These are phyloP conservation scores for Anarhynchus alexandrinus DNA, from an alignment of 2,113 vertebrate species.

Conservation along the genomic window DNA sequence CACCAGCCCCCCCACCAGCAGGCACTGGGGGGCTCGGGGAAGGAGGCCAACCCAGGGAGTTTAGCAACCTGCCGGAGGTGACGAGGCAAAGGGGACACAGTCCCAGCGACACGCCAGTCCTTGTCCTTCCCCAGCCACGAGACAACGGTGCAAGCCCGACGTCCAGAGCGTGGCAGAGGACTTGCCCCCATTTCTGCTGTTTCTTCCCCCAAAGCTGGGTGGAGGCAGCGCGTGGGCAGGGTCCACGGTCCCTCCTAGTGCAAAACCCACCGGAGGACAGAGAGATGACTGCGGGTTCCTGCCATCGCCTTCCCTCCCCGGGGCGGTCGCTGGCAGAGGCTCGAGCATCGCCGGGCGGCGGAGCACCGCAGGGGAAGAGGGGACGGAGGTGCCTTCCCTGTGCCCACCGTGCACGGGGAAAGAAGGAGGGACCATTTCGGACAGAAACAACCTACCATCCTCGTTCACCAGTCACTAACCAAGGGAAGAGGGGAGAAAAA, in stretches of 20 bases:
- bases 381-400: neutral
- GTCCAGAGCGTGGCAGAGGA: neutral
- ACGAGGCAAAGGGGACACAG: neutral
- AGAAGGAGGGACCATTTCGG: slow-evolving; percentile 31
- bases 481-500: slow-evolving; percentile 1
- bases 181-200: neutral
- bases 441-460: slow-evolving; percentile 67
- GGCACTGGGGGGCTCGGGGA: neutral
- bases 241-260: slow-evolving; percentile 33
- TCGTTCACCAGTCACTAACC: slow-evolving; percentile 64
- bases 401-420: neutral
- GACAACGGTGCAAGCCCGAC: neutral
- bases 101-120: accelerated
- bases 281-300: neutral
- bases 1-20: neutral
- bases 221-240: neutral
- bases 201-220: neutral
- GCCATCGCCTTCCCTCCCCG: neutral
- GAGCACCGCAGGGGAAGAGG: neutral
- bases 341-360: neutral
- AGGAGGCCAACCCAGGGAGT: neutral
- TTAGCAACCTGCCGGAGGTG: neutral
- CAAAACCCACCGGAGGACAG: neutral
- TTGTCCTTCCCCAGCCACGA: neutral
- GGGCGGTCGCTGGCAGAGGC: neutral